Conservation (phyloP, 30 jellyfish, hydroid and myxozoan genomes). For the Morbakka virulenta region DNA sequence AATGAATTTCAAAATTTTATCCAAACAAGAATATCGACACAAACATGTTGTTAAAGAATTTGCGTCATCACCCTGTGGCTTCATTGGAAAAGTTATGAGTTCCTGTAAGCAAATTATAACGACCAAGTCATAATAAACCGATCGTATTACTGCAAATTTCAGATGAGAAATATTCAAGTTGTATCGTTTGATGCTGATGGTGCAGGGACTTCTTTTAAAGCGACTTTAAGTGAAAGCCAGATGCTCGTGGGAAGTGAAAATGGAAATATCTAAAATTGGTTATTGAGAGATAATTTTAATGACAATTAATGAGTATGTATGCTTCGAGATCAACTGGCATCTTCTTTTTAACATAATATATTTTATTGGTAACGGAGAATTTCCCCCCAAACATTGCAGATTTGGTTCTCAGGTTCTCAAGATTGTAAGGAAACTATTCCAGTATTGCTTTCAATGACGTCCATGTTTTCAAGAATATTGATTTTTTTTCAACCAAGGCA, state of each 20-base stretch:
- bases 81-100: slow-evolving; percentile 1
- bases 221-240: slow-evolving; percentile 16
- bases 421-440: slow-evolving; percentile 13
- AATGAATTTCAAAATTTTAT: not conserved
- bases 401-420: slow-evolving; percentile 4
- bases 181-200: slow-evolving; percentile 49
- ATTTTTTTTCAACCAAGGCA: slow-evolving; percentile 35
- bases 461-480: slow-evolving; percentile 14
- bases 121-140: slow-evolving; percentile 27
- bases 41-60: not conserved
- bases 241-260: not conserved
- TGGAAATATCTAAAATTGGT: not conserved
- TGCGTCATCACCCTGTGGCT: not conserved
- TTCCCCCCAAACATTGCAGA: slow-evolving; percentile 3
- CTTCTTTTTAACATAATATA: not conserved
- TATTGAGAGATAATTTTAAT: not conserved
- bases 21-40: not conserved
- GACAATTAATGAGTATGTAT: not conserved
- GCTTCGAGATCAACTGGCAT: slow-evolving; percentile 3
- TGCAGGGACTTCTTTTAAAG: slow-evolving; percentile 54
- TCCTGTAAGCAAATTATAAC: slow-evolving; percentile 29
- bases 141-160: slow-evolving; percentile 7
- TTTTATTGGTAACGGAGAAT: not conserved
- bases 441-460: slow-evolving; percentile 3
- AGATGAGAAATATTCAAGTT: slow-evolving; percentile 8